These are phyloP conservation scores for Drosophila novamexicana DNA, from an alignment of 1,140 invertebrate species.

Conservation along the genomic window DNA sequence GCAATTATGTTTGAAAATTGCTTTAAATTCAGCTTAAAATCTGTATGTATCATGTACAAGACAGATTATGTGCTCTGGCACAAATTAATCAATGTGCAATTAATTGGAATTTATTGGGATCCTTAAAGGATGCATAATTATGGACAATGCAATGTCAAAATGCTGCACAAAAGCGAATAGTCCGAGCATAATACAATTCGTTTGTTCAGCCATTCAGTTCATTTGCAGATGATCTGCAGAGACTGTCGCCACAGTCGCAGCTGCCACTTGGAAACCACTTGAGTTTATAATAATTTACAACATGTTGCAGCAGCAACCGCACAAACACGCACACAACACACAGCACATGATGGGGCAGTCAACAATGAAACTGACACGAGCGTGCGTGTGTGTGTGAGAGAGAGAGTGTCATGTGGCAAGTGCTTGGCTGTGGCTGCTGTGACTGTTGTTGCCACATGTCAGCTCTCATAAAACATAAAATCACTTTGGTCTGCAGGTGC, in stretches of 20 bases:
- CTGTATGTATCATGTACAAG: neutral
- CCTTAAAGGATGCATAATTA: conserved; percentile 23
- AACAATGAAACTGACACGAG: conserved; percentile 68
- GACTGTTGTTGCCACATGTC: conserved; percentile 76
- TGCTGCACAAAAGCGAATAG: neutral
- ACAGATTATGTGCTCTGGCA: neutral
- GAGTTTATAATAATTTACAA: conserved; percentile 73
- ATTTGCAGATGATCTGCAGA: conserved; percentile 44
- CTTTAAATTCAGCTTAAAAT: neutral
- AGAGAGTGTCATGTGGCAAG: conserved; percentile 46
- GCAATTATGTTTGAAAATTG: neutral
- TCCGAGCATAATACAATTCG: conserved; percentile 3
- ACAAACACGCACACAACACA: conserved; percentile 24
- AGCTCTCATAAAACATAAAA: conserved; percentile 79
- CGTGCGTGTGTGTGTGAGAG: conserved; percentile 24
- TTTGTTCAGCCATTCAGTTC: conserved; percentile 30
- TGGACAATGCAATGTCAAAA: neutral
- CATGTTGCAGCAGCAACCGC: conserved; percentile 68
- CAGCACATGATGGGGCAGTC: conserved; percentile 21
- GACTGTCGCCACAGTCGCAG: conserved; percentile 32
- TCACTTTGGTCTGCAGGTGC: conserved; percentile 63
- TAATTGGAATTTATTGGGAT: conserved; percentile 5
- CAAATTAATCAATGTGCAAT: conserved; percentile 10
- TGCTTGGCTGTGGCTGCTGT: conserved; percentile 23
- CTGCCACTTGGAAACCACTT: conserved; percentile 56